These are phyloP conservation scores for Dendrolimus punctatus DNA, from an alignment of 1,140 invertebrate genomes.

Conservation along the genomic window DNA sequence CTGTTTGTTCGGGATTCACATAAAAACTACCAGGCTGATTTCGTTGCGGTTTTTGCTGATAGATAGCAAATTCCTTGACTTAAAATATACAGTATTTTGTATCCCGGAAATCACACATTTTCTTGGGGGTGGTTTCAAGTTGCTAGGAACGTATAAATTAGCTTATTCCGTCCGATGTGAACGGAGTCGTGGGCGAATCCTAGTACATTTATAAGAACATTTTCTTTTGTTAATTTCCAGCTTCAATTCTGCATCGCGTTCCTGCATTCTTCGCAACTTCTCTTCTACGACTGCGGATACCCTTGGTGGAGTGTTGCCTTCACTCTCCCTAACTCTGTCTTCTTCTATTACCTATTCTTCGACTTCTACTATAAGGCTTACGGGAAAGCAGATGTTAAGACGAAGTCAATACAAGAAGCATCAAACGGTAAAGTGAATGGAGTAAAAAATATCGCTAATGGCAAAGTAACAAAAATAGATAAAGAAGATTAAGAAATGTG, in stretches of 20 bases:
- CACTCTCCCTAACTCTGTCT: slow-evolving; percentile 84
- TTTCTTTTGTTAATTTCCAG: slow-evolving; percentile 66
- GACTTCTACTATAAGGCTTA: slow-evolving; percentile 87
- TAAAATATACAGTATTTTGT: too few species aligned
- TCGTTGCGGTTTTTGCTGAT: too few species aligned
- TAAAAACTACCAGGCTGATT: too few species aligned
- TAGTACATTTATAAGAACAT: too few species aligned
- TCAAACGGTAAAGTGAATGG: slow-evolving; percentile 5
- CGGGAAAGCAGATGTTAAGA: slow-evolving; percentile 44
- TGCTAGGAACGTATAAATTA: too few species aligned
- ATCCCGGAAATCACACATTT: too few species aligned
- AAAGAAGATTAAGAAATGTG: slow-evolving; percentile 2
- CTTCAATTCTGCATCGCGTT: slow-evolving; percentile 84
- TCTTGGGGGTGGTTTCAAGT: too few species aligned
- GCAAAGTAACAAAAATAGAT: slow-evolving; percentile 1
- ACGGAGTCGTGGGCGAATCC: too few species aligned
- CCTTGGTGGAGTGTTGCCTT: slow-evolving; percentile 82
- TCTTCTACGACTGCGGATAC: slow-evolving; percentile 90
- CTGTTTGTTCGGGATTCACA: too few species aligned
- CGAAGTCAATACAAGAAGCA: slow-evolving; percentile 9
- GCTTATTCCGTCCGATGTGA: too few species aligned
- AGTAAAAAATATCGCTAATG: neutral
- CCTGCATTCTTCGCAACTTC: slow-evolving; percentile 84
- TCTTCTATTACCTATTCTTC: slow-evolving; percentile 86
- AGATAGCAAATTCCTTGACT: too few species aligned